These are phyloP conservation scores for Cercocebus atys DNA, from an alignment of 2,113 vertebrate species.

Conservation along the genomic window DNA sequence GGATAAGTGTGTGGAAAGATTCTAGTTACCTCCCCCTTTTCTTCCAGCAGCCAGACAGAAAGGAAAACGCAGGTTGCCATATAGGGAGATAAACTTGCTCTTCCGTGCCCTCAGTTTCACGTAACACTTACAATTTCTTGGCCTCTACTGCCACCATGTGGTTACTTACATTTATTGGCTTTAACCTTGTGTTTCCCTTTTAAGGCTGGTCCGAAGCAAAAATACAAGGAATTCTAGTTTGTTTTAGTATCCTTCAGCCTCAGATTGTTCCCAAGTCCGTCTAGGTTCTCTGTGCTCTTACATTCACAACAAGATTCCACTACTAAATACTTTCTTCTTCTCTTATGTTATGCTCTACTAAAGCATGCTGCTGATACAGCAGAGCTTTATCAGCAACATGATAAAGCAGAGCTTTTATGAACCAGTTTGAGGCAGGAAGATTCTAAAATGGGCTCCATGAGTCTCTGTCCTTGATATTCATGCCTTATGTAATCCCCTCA, in stretches of 20 bases:
- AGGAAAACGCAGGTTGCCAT: background rate
- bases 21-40: background rate
- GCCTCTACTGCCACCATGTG: conserved; percentile 63
- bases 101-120: accelerated
- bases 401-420: background rate
- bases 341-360: background rate
- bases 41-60: background rate
- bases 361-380: background rate
- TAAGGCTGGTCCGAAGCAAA: background rate
- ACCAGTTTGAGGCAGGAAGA: background rate
- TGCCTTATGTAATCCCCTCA: background rate
- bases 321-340: background rate
- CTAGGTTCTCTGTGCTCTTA: background rate
- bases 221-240: background rate
- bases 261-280: background rate
- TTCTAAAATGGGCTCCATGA: background rate
- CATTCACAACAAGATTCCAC: background rate
- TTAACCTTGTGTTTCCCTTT: background rate
- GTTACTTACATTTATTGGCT: background rate
- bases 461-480: background rate
- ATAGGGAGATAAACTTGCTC: background rate
- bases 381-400: no score
- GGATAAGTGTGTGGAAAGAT: no score
- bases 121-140: background rate
- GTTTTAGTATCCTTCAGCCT: background rate